phyloP scores from a whole-genome alignment of 2,113 vertebrate genomes.

The Syrrhaptes paradoxus region DNA sequence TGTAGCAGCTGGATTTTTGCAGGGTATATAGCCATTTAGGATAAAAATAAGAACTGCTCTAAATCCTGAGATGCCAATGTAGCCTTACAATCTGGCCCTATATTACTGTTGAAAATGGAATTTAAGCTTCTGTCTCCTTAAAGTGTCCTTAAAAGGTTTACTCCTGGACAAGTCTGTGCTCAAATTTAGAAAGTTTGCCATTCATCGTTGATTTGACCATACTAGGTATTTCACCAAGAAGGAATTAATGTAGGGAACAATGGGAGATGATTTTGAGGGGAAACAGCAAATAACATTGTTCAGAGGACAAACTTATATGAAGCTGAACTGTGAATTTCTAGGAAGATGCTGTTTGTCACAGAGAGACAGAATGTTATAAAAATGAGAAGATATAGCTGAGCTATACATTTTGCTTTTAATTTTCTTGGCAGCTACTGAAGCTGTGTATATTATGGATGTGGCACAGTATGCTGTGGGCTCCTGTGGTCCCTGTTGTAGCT shows the following conservation, averaged over 20 bases:
- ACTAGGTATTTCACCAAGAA: conserved; percentile 19
- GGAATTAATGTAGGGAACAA: conserved; percentile 1
- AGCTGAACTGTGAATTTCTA: background rate
- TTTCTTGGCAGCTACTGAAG: background rate
- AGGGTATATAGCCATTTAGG: background rate
- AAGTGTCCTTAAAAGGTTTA: conserved; percentile 36
- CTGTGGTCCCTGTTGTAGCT: background rate
- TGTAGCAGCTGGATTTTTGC: background rate
- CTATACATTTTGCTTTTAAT: background rate
- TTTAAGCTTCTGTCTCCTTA: background rate
- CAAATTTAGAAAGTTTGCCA: background rate
- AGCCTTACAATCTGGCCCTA: background rate
- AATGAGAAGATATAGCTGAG: background rate
- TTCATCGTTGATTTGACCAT: background rate
- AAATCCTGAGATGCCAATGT: background rate
- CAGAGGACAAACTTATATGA: background rate
- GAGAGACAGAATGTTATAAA: background rate
- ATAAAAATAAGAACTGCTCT: background rate
- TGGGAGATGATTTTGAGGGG: background rate
- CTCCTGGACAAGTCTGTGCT: background rate
- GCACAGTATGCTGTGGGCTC: background rate
- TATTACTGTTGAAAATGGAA: background rate
- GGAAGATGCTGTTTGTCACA: background rate
- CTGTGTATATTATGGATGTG: background rate
- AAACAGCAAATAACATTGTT: background rate